Percentiles rank a stretch among this genome's conserved stretches.
Conservation (phyloP, 2,113 vertebrate genomes). For the Phrynocephalus versicolor region DNA sequence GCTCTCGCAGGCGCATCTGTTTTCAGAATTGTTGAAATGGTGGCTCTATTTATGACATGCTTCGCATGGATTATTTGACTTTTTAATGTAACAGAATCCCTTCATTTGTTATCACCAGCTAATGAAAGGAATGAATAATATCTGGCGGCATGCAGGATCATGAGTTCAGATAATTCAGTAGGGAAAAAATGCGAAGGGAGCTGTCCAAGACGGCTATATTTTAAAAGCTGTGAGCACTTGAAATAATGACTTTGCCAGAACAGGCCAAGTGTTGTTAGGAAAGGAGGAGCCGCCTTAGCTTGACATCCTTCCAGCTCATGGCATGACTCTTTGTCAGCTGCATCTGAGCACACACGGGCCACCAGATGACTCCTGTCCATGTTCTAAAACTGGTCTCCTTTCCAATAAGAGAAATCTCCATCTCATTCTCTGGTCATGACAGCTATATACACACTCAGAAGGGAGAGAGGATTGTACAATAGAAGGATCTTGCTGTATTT, state of each 20-base stretch:
- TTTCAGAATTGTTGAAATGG: background rate
- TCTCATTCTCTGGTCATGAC: constrained; percentile 46
- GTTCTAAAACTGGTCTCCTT: constrained; percentile 24
- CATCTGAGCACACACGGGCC: background rate
- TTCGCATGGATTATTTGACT: background rate
- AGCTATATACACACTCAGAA: constrained; percentile 44
- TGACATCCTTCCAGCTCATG: constrained; percentile 25
- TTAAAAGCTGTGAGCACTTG: constrained; percentile 47
- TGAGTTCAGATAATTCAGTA: background rate
- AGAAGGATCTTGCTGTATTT: constrained; percentile 51
- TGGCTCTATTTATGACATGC: background rate
- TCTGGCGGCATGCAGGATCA: background rate
- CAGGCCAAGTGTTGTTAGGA: constrained; percentile 5
- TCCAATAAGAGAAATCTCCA: constrained; percentile 18
- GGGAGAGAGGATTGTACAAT: constrained; percentile 55
- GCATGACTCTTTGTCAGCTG: constrained; percentile 41
- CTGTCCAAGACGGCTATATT: constrained; percentile 1
- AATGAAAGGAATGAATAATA: background rate
- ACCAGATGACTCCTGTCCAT: constrained; percentile 30
- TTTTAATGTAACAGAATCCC: background rate
- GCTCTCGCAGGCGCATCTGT: background rate
- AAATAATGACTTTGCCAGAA: constrained; percentile 7
- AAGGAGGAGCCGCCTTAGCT: constrained; percentile 51
- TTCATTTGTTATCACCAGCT: background rate
- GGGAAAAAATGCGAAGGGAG: constrained; percentile 7